Evolutionary conservation across 2,113 vertebrate genomes (phyloP), one percentile per base, ranked within the genome.

Genomic region (Ictalurus punctatus): DNA sequence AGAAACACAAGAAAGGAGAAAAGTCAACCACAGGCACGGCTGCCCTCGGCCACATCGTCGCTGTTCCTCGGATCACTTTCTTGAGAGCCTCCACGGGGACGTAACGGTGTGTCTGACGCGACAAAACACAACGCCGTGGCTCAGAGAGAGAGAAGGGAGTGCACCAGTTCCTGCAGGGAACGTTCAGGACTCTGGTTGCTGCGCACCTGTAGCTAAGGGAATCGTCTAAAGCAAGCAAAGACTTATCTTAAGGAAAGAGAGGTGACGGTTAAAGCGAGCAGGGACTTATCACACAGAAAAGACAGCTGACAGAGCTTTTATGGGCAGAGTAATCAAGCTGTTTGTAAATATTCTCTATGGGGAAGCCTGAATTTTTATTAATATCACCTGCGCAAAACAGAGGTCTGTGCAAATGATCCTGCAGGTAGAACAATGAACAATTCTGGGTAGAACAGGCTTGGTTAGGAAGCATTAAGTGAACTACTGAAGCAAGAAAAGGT

Each of bases 121-220:
- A 82, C 76, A 71, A 63, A 79, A 87, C 85, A 85, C 52, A 88
- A 83, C 86, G 76, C 78, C 21, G n/a, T 59, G 90, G 80, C 83
- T 89, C 56, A 85, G 67, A 81, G 74, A 90, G 84, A 48, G 44
- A 48, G 59, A 69, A 87, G 79, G 90, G 88, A 88, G 78, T 63
- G 90, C 65, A 56, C 40, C 84, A 91, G 95, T 95, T 58, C 52
- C 87, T 92, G 94, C 95, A 93, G 92, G 94, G 93, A 95, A 7
- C 83, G 88, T 94, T 78, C 94, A 94, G 90, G 91, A 92, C 90
- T 92, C 92, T 80, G 89, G 95, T 96, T 95, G 92, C 95, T 89
- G 93, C 78, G 94, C 92, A 94, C 92, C 92, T 93, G 92, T 91
- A 87, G 85, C 90, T 86, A 91, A 89, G 93, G 92, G 80, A 65